Percentiles rank a stretch among this genome's conserved stretches.
phyloP scores from a whole-genome alignment of 2,113 vertebrate genomes.

The Dipodomys merriami region DNA sequence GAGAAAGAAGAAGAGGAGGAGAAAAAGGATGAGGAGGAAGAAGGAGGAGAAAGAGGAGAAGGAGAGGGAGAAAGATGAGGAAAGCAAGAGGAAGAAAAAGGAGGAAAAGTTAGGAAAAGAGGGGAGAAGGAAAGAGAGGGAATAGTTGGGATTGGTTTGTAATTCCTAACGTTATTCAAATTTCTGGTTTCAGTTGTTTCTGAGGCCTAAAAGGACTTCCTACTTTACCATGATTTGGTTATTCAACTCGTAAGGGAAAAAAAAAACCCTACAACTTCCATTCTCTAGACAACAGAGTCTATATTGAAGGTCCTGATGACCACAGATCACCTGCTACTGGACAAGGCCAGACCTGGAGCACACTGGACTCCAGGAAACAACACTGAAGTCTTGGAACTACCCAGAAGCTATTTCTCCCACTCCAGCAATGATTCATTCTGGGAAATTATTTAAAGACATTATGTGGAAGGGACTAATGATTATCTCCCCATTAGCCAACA shows the following conservation, averaged over 20 bases:
- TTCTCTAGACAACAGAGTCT: not conserved
- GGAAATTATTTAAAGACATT: not conserved
- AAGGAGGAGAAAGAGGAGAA: too few species aligned
- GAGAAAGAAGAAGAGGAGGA: too few species aligned
- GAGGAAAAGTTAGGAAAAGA: not conserved
- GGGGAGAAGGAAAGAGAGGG: not conserved
- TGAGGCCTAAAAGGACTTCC: not conserved
- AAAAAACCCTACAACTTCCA: not conserved
- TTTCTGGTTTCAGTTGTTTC: not conserved
- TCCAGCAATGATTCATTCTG: not conserved
- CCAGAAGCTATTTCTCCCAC: not conserved
- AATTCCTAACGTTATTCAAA: not conserved
- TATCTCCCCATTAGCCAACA: not conserved
- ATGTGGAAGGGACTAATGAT: not conserved
- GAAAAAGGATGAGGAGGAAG: too few species aligned
- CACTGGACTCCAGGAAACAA: not conserved
- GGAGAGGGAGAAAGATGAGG: too few species aligned
- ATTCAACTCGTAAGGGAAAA: not conserved
- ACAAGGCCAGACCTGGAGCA: not conserved
- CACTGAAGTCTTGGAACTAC: not conserved
- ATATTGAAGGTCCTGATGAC: not conserved
- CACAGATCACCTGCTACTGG: not conserved
- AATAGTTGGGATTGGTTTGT: not conserved
- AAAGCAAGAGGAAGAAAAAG: not conserved
- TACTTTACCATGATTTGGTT: not conserved